phyloP scores from a whole-genome alignment of 2,113 vertebrate genomes.

The Xenopus tropicalis region UCB_Xtro_10.0 CM004445.2:125847501-125848000 shows the following conservation, averaged over 20 bases:
- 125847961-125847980: not conserved
- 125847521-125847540: too few relatives aligned
- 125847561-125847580: too few relatives aligned
- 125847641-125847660: too few relatives aligned
- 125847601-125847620: too few relatives aligned
- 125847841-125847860: conserved; percentile 13
- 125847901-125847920: not conserved
- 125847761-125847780: not conserved
- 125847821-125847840: not conserved
- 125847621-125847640: too few relatives aligned
- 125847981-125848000: not conserved
- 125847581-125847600: too few relatives aligned
- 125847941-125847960: conserved; percentile 11
- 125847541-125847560: too few relatives aligned
- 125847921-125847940: not conserved
- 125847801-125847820: not conserved
- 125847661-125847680: too few relatives aligned
- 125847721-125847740: too few relatives aligned
- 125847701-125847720: too few relatives aligned
- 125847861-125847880: conserved; percentile 38
- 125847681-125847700: too few relatives aligned
- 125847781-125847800: conserved; percentile 6
- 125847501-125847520: too few relatives aligned
- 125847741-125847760: not conserved
- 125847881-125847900: conserved; percentile 28